Evolutionary conservation across 2,888 invertebrate genomes (phyloP), one percentile per base, ranked within the genome.

Genomic region (Hypercompe scribonia): DNA sequence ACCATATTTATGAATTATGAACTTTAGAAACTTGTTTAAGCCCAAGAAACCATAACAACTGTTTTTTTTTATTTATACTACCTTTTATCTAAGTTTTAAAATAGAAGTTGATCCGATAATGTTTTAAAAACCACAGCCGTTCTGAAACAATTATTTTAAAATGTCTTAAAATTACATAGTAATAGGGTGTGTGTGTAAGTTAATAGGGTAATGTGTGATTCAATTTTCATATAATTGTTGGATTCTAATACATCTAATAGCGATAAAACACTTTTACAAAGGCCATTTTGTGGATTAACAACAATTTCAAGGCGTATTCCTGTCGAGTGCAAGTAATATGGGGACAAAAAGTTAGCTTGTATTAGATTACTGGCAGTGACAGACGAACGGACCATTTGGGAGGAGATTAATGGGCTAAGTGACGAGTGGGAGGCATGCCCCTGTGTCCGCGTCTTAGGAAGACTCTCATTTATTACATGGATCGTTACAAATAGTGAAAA

Each of bases 331-430:
- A 88, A 90, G 92, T 93, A 93, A 93, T 94, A 91, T 89, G 90
- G 93, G 92, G 90, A 93, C 93, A 94, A 94, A 95, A 95, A 95
- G 93, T 90, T 92, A 90, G 94, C 93, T 94, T 95, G 93, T 94
- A 95, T 95, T 94, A 94, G 94, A 95, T 95, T 95, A 95, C 91
- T 90, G 93, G 89, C 92, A 89, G 91, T 93, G 95, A 94, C 94
- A 92, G 94, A 93, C 93, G 92, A 93, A 93, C 91, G 90, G 93
- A 92, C 93, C 88, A 91, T 91, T 92, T 89, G 89, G 86, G 89
- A 87, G 86, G 92, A 94, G 94, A 95, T 95, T 94, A 95, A 95
- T 95, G 95, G 90, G 91, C 93, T 92, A 92, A 94, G 94, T 95
- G 95, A 93, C 91, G 93, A 94, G 94, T 93, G 92, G 94, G 94